Conservation (phyloP, 1,140 invertebrate genomes). For the Drosophila chauvacae region DNA sequence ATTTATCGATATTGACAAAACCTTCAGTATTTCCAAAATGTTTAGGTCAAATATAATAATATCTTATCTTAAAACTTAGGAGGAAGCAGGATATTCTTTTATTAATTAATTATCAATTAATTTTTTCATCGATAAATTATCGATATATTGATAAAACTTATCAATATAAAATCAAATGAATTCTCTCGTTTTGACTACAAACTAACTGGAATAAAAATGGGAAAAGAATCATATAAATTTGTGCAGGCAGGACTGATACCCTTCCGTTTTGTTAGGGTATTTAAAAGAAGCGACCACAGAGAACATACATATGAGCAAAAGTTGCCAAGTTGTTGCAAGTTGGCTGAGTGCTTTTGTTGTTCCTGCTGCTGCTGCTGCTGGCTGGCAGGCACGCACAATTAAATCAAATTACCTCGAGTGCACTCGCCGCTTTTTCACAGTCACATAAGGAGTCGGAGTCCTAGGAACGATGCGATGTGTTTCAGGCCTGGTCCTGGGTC, state of each 20-base stretch:
- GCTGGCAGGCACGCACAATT: conserved; percentile 72
- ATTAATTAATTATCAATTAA: background rate
- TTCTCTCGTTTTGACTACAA: no score
- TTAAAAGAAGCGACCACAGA: conserved; percentile 15
- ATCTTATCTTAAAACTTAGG: background rate
- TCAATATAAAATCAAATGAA: background rate
- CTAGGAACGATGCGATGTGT: background rate
- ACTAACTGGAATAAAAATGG: background rate
- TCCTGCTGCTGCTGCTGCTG: conserved; percentile 4
- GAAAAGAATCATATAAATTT: background rate
- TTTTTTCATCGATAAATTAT: background rate
- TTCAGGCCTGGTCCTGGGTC: conserved; percentile 16
- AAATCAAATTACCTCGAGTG: conserved; percentile 82
- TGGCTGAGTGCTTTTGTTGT: conserved; percentile 40
- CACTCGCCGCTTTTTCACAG: conserved; percentile 72
- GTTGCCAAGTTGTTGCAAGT: conserved; percentile 40
- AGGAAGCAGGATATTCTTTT: background rate
- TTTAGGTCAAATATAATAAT: background rate
- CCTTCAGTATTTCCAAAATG: background rate
- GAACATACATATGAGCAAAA: conserved; percentile 36
- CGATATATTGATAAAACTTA: background rate
- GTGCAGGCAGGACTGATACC: background rate
- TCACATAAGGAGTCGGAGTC: conserved; percentile 12
- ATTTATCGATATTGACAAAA: background rate
- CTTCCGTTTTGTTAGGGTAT: conserved; percentile 5